Conservation (phyloP, 2,113 vertebrate genomes). For the Acanthisitta chloris region DNA sequence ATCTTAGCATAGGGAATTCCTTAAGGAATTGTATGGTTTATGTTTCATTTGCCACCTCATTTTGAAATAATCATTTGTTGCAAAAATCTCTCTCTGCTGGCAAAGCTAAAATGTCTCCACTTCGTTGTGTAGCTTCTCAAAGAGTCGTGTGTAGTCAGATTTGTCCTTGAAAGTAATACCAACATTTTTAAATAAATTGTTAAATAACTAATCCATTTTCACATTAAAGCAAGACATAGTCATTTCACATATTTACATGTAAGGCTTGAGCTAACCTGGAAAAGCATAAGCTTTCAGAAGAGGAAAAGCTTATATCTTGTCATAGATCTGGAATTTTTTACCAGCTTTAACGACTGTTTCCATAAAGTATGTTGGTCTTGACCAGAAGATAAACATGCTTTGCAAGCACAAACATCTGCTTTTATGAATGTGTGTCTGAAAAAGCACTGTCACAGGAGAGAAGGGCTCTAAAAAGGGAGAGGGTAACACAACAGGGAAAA, state of each 20-base stretch:
- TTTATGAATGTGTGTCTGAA: constrained; percentile 39
- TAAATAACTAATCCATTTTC: constrained; percentile 66
- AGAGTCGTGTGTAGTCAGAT: not conserved
- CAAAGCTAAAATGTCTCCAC: constrained; percentile 62
- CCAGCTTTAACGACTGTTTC: constrained; percentile 10
- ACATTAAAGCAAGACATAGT: constrained; percentile 67
- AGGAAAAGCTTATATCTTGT: constrained; percentile 38
- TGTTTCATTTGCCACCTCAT: constrained; percentile 8
- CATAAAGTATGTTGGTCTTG: not conserved
- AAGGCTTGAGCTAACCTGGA: constrained; percentile 24
- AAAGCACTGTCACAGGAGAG: constrained; percentile 48
- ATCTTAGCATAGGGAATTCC: not conserved
- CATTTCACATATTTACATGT: constrained; percentile 72
- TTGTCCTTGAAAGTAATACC: constrained; percentile 36
- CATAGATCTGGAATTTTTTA: constrained; percentile 26
- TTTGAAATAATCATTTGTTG: constrained; percentile 63
- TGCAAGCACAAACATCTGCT: constrained; percentile 24
- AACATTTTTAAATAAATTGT: constrained; percentile 71
- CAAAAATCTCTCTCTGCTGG: constrained; percentile 29
- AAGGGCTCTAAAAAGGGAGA: not conserved
- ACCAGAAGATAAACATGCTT: constrained; percentile 37
- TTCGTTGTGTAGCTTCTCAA: constrained; percentile 47
- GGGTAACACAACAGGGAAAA: not conserved
- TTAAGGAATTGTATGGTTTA: not conserved
- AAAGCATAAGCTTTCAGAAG: constrained; percentile 42